Percentiles rank a stretch among this genome's conserved stretches.
Conservation (phyloP, 23 tunicate genomes). For the Styela clava region DNA sequence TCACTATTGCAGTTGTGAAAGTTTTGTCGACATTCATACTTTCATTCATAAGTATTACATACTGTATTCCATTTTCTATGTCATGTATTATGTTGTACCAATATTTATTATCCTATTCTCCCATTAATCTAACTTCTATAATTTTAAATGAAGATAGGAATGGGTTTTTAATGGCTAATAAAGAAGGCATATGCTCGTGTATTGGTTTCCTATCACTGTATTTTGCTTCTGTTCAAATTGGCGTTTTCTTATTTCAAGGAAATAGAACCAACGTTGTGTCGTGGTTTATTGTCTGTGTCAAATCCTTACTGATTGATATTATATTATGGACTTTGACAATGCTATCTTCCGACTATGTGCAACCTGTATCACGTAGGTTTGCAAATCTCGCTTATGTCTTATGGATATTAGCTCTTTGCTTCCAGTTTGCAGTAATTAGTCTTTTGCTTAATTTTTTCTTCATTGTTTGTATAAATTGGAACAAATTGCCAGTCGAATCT, state of each 20-base stretch:
- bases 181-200: conserved; percentile 81
- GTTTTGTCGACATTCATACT: conserved; percentile 11
- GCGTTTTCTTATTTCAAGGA: conserved; percentile 59
- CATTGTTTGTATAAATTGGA: conserved; percentile 10
- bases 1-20: conserved; percentile 80
- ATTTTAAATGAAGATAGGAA: conserved; percentile 36
- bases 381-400: conserved; percentile 67
- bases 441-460: conserved; percentile 31
- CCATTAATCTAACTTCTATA: conserved; percentile 18
- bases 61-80: conserved; percentile 14
- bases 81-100: conserved; percentile 40
- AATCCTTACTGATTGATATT: conserved; percentile 12
- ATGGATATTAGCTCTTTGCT: conserved; percentile 43
- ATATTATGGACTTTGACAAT: conserved; percentile 21
- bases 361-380: conserved; percentile 66
- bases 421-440: conserved; percentile 20
- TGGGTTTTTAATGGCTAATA: conserved; percentile 73
- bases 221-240: conserved; percentile 59
- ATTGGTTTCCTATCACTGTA: conserved; percentile 58
- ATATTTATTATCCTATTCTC: conserved; percentile 24
- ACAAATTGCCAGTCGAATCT: conserved; percentile 23
- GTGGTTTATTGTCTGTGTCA: conserved; percentile 33
- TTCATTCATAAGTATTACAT: background rate
- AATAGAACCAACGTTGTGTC: conserved; percentile 24
- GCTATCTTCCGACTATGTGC: conserved; percentile 21